Conservation (phyloP, 2,888 invertebrate species). For the Acanthosepion pharaonis region DNA sequence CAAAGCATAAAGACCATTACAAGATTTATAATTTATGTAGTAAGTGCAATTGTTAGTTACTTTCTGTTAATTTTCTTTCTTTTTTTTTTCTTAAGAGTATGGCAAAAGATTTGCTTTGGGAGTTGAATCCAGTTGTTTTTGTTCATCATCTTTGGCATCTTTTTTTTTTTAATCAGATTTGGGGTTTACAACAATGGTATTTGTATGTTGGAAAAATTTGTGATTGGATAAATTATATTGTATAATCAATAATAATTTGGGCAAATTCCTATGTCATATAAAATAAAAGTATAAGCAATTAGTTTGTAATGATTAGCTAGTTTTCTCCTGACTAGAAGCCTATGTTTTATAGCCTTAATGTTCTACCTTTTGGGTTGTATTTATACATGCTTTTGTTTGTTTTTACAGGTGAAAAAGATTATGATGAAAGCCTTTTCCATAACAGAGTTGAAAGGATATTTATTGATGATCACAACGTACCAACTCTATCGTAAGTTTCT, state of each 20-base stretch:
- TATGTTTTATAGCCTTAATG: not conserved
- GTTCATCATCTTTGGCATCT: too few species aligned
- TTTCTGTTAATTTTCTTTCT: not conserved
- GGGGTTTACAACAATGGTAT: too few species aligned
- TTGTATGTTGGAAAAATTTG: too few species aligned
- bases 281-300: not conserved
- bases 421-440: conserved; percentile 74
- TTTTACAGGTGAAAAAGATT: conserved; percentile 75
- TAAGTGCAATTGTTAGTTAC: conserved; percentile 62
- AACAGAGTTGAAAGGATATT: conserved; percentile 74
- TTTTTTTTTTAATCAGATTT: too few species aligned
- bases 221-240: too few species aligned
- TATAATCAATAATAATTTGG: not conserved
- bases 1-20: conserved; percentile 75
- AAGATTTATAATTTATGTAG: conserved; percentile 77
- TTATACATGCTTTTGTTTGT: not conserved
- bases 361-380: not conserved
- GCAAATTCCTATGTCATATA: not conserved
- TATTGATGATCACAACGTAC: conserved; percentile 78
- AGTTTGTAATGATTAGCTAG: not conserved
- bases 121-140: too few species aligned
- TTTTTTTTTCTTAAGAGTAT: rapidly evolving
- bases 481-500: conserved; percentile 73
- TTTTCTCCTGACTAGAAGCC: not conserved
- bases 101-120: too few species aligned